Conservation (phyloP, 2,113 vertebrate genomes). For the Apteryx owenii region DNA sequence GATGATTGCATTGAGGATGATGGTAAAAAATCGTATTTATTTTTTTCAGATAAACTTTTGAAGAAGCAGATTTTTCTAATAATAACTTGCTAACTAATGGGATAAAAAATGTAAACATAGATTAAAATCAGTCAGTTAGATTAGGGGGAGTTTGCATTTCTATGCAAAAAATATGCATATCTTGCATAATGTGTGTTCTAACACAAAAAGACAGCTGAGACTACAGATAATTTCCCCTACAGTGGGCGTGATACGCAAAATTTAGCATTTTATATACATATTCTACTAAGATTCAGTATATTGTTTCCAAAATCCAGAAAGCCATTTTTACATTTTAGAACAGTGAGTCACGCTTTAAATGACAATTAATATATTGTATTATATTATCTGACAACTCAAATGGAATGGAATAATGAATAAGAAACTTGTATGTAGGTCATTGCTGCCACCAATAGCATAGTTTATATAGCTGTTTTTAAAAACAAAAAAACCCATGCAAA, state of each 20-base stretch:
- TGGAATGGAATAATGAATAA: not conserved
- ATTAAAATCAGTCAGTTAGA: conserved; percentile 11
- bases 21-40: not conserved
- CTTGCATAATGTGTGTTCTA: not conserved
- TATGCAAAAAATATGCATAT: not conserved
- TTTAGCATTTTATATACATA: not conserved
- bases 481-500: not conserved
- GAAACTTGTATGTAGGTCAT: not conserved
- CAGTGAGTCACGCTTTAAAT: not conserved
- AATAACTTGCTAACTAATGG: conserved; percentile 2
- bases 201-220: not conserved
- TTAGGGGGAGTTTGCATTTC: not conserved
- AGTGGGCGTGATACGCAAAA: not conserved
- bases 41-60: not conserved
- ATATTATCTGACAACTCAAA: not conserved
- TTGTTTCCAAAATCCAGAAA: conserved; percentile 1
- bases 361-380: not conserved
- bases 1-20: not conserved
- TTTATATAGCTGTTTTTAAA: not conserved
- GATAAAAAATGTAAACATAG: not conserved
- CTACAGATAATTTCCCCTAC: not conserved
- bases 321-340: not conserved
- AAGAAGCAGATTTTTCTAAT: not conserved
- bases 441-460: not conserved
- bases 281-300: not conserved